These are phyloP conservation scores for Alectoris magna DNA, from an alignment of 2,797 vertebrate species.

Conservation along the genomic window DNA sequence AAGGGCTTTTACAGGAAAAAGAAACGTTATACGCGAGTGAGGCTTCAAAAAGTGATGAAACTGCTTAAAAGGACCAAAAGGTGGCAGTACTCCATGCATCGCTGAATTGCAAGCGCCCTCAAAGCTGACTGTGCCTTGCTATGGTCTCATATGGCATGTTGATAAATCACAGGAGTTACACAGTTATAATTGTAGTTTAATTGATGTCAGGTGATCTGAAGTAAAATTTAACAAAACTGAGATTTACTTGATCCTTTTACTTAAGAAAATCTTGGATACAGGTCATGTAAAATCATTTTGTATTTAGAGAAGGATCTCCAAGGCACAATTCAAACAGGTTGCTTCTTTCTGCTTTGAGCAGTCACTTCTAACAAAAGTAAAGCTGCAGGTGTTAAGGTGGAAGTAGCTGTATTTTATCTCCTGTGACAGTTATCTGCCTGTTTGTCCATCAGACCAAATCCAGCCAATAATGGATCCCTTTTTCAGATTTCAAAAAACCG, in stretches of 20 bases:
- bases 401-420: neutral
- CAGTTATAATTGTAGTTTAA: neutral
- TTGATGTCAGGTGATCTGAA: neutral
- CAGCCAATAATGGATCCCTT: neutral
- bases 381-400: neutral
- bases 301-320: neutral
- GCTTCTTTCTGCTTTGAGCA: neutral
- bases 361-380: neutral
- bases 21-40: neutral
- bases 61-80: constrained; percentile 54
- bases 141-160: neutral
- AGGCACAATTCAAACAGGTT: neutral
- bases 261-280: neutral
- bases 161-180: neutral
- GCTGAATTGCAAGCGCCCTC: neutral
- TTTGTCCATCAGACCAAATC: neutral
- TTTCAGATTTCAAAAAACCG: neutral
- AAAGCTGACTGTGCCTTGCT: neutral
- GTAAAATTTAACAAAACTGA: neutral
- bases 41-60: neutral
- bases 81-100: constrained; percentile 71
- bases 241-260: neutral
- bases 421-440: neutral
- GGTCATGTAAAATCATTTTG: neutral
- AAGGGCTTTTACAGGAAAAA: constrained; percentile 35